These are phyloP conservation scores for Troides aeacus DNA, from an alignment of 2,888 invertebrate genomes.

Conservation along the genomic window DNA sequence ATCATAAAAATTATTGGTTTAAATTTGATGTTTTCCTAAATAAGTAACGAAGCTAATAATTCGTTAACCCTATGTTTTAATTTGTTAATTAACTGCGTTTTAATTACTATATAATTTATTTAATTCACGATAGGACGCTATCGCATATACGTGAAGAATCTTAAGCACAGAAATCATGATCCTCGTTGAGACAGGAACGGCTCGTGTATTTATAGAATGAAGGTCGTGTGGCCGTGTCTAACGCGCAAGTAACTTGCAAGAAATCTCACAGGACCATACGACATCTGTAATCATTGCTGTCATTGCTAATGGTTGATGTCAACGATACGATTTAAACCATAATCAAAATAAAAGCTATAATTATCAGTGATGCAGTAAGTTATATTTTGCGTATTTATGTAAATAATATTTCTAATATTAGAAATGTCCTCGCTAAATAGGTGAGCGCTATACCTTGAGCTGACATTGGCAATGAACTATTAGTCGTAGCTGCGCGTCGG, in stretches of 20 bases:
- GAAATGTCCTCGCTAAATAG: conserved; percentile 5
- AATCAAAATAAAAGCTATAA: no score
- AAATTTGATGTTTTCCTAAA: not conserved
- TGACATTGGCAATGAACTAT: conserved; percentile 31
- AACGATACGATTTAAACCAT: no score
- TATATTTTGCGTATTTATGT: not conserved
- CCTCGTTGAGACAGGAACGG: conserved; percentile 47
- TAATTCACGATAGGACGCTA: not conserved
- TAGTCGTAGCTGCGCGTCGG: conserved; percentile 14
- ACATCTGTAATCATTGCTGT: not conserved
- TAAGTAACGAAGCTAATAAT: not conserved
- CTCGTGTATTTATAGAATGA: conserved; percentile 62
- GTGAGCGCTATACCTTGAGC: conserved; percentile 15
- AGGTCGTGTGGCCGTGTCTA: conserved; percentile 48
- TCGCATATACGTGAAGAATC: not conserved
- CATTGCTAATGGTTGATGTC: not conserved
- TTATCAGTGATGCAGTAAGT: no score
- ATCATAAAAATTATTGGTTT: not conserved
- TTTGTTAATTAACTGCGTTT: not conserved
- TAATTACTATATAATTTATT: not conserved
- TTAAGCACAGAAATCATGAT: conserved; percentile 48
- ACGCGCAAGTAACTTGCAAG: not conserved
- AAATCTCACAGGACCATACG: not conserved
- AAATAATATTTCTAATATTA: not conserved
- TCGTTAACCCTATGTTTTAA: not conserved